These are phyloP conservation scores for Anhinga anhinga DNA, from an alignment of 2,113 vertebrate genomes.

Conservation along the genomic window DNA sequence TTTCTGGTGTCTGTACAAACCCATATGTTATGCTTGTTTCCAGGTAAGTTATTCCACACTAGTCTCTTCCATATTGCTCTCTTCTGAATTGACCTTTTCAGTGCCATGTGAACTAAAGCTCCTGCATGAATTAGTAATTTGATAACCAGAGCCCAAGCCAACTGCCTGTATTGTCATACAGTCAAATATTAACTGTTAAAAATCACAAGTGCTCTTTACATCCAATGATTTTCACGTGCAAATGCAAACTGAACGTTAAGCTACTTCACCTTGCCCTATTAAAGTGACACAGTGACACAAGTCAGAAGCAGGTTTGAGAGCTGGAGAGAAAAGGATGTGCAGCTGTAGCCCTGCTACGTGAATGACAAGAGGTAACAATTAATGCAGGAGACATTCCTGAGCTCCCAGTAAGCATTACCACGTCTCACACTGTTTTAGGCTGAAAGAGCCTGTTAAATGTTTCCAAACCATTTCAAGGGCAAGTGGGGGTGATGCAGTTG, in stretches of 20 bases:
- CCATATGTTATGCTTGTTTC: not conserved
- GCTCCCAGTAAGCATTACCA: not conserved
- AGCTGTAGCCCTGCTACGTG: not conserved
- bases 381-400: not conserved
- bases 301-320: not conserved
- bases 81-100: not conserved
- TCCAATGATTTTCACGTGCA: not conserved
- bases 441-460: accelerated
- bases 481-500: accelerated
- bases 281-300: not conserved
- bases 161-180: not conserved
- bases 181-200: not conserved
- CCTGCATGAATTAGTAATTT: not conserved
- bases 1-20: not conserved
- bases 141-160: not conserved
- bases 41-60: not conserved
- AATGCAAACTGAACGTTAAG: not conserved
- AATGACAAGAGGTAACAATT: not conserved
- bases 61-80: not conserved
- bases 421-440: accelerated
- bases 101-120: not conserved
- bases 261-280: accelerated
- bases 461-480: not conserved
- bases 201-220: not conserved
- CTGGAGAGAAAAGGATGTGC: not conserved